These are phyloP conservation scores for Andrena bucephala DNA, from an alignment of 2,888 invertebrate genomes.

Conservation along the genomic window DNA sequence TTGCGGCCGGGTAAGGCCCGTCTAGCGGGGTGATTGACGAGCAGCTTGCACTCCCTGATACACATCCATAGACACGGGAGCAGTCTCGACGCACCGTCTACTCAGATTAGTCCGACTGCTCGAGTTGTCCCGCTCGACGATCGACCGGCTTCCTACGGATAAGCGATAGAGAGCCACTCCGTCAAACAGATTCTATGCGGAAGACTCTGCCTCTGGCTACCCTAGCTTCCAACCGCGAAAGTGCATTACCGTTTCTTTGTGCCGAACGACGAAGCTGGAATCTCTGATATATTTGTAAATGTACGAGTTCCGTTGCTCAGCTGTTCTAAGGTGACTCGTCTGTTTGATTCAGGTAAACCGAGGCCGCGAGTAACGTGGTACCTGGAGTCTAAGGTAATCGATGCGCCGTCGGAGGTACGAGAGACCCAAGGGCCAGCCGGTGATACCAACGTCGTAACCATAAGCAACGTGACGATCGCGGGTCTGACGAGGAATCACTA, in stretches of 20 bases:
- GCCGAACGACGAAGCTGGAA: not conserved
- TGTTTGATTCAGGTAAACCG: conserved; percentile 88
- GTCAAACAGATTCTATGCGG: not conserved
- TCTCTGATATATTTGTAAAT: not conserved
- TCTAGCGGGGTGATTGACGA: conserved; percentile 67
- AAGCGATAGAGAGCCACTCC: conserved; percentile 15
- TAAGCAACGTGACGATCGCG: conserved; percentile 93
- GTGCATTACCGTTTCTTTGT: not conserved
- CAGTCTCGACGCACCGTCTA: conserved; percentile 33
- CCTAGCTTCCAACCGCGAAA: not conserved
- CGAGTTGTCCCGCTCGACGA: conserved; percentile 31
- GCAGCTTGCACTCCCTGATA: conserved; percentile 43
- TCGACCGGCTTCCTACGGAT: conserved; percentile 45
- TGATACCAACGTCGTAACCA: conserved; percentile 88
- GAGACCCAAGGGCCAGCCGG: conserved; percentile 78
- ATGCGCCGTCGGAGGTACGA: conserved; percentile 91
- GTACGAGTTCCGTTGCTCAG: not conserved
- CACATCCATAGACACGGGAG: conserved; percentile 40
- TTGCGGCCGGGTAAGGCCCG: conserved; percentile 53
- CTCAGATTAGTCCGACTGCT: conserved; percentile 51
- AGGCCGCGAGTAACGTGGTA: conserved; percentile 93
- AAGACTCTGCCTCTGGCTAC: not conserved
- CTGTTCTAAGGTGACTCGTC: conserved; percentile 1
- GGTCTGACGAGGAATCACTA: conserved; percentile 94
- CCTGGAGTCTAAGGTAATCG: conserved; percentile 93